Conservation (phyloP, 2,797 vertebrate genomes). For the Falco columbarius region DNA sequence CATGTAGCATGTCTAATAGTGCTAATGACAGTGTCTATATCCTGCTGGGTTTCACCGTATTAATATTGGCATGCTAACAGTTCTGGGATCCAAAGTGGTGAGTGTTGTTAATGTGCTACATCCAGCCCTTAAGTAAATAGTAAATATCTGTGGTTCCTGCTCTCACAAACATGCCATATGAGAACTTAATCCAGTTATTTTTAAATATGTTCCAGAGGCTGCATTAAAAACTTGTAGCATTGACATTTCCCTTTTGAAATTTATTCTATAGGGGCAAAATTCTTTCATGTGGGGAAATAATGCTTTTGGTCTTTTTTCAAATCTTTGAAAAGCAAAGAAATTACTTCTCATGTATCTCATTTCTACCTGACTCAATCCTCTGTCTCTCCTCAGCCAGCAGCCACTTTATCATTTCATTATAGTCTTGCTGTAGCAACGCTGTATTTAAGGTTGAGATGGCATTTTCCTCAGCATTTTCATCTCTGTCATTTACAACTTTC, state of each 20-base stretch:
- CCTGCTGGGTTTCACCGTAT: not conserved
- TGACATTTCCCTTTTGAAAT: conserved; percentile 35
- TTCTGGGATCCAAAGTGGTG: not conserved
- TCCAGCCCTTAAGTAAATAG: not conserved
- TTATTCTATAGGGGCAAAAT: not conserved
- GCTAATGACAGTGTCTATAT: not conserved
- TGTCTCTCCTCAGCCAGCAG: conserved; percentile 7
- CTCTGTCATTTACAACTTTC: not conserved
- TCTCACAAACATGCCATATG: not conserved
- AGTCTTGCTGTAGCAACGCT: not conserved
- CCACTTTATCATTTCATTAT: conserved; percentile 12
- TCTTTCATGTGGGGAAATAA: conserved; percentile 22
- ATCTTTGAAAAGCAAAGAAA: conserved; percentile 40
- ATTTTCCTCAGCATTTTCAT: conserved; percentile 12
- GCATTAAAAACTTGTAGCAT: not conserved
- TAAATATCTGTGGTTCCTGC: not conserved
- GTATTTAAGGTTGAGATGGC: not conserved
- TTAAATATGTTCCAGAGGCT: not conserved
- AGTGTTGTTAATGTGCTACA: not conserved
- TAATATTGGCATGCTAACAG: not conserved
- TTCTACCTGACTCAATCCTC: conserved; percentile 6
- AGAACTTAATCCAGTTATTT: conserved; percentile 8
- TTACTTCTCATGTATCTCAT: conserved; percentile 6
- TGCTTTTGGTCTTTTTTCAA: not conserved
- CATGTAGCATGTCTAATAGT: not conserved